Base-by-base conservation (phyloP, 2,888 invertebrate genomes). In the Ormyrus pomaceus region DNA sequence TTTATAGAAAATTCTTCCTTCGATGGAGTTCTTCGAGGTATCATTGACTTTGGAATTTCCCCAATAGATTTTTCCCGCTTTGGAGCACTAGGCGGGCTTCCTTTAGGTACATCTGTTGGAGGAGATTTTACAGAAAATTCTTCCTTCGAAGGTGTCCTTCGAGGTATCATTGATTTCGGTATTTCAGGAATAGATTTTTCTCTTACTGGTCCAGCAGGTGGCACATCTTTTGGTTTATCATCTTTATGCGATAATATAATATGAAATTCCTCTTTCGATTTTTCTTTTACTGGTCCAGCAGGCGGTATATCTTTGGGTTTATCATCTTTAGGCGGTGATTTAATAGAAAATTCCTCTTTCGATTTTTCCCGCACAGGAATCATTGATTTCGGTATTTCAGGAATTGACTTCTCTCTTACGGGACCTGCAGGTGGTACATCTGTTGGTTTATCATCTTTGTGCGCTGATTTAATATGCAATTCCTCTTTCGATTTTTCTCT, bases 101-200 rank as follows among this genome's bases (percentile, higher is more conserved):
- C 34, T 34, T 34, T 34, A 34, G 34, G 3, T 19, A 62, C 10
- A 34, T 55, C 45, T 50, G 13, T 13, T 8, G 19, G 9, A 13
- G 48, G 48, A 2, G 70, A 71, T 71, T 71, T 71, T 6, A 64
- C 3, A 10, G 51, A 7, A 62, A 73, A 62, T 62, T 73, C 73
- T 10, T 73, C 59, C 34, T 62, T 62, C 0, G 62, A 73, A 10
- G 62, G 58, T 48, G 58, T 59, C 59, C 48, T 59, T n/a, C 13
- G 58, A 5, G 68, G 68, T 68, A 55, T 53, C 45, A 68, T 55
- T 5, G 68, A 55, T 19, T 72, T 72, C 6, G 77, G 72, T 34
- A 77, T 77, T 77, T 77, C 77, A 8, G 45, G 46, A 10, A 56
- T 56, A 1, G 71, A 71, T 65, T 77, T 77, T 71, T 77, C 77